Evolutionary conservation across 1,140 invertebrate genomes (phyloP), one percentile per base, ranked within the genome.

Genomic region (Lanistes nyassanus): DNA sequence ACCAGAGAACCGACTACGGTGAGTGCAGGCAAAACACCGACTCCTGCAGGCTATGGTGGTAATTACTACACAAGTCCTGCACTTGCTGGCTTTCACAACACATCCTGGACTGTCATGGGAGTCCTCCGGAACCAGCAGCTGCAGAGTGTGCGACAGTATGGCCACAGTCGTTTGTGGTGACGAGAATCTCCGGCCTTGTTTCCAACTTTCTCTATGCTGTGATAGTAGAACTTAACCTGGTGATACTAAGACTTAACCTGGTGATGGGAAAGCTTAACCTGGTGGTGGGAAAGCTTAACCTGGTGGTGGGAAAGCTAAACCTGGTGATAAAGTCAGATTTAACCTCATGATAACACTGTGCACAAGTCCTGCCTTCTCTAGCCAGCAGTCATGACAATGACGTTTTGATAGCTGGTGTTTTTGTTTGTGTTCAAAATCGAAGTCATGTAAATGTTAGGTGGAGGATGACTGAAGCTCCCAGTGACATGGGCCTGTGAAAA

Each of bases 71-170:
- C 34, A 39, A 53, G 37, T 29, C 51, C 68, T 29, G 26, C 60
- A 2, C 42, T 56, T 23, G 19, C 31, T 42, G n/a, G 64, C 26
- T 68, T 69, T 53, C 26, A 36, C 1, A 70, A 76, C 67, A 64
- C 69, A 19, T 73, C 74, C 0, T 79, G 77, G 77, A 79, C 77
- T 7, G 77, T 79, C 13, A 47, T 74, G n/a, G 70, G 77, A 6
- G 71, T 70, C 36, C 55, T 76, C 26, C 47, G 68, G 16, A 75
- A 79, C n/a, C 77, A 79, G 56, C 65, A 65, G 13, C 39, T 66
- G 7, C n/a, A 64, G 11, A 69, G 37, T 23, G 56, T 68, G 9
- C 42, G 68, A 55, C 39, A 71, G 26, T 70, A 58, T 65, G 60
- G 42, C 7, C 66, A 69, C 39, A 76, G 42, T 36, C 36, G 75